Percentiles rank a stretch among this genome's conserved stretches.
Conservation (phyloP, 2,888 invertebrate genomes). For the Tenthredo notha region DNA sequence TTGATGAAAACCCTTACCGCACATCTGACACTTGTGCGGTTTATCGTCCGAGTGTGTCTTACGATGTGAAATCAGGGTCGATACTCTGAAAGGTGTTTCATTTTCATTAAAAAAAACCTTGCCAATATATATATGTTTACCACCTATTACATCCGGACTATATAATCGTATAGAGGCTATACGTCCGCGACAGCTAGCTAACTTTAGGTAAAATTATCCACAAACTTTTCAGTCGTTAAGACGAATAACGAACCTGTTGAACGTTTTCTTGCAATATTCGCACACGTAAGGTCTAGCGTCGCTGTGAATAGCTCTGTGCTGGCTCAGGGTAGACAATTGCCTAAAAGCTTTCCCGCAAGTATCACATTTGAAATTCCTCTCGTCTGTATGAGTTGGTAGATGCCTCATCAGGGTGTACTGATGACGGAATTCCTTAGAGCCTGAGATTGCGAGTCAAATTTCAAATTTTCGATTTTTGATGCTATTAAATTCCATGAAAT, state of each 20-base stretch:
- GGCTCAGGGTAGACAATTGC: conserved; percentile 85
- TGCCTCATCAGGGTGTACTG: conserved; percentile 81
- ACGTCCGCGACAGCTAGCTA: too few species aligned
- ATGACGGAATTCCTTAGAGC: conserved; percentile 81
- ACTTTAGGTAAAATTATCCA: neutral
- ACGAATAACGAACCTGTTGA: conserved; percentile 30
- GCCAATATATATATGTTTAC: too few species aligned
- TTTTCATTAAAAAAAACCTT: neutral
- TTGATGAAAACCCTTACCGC: conserved; percentile 90
- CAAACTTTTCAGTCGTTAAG: neutral
- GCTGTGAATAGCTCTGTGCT: conserved; percentile 86
- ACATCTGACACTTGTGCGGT: conserved; percentile 87
- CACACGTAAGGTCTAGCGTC: conserved; percentile 84
- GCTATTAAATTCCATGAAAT: neutral
- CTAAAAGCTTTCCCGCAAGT: conserved; percentile 85
- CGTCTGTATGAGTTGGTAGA: conserved; percentile 85
- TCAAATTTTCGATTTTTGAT: neutral
- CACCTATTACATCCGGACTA: too few species aligned
- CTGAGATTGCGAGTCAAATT: neutral
- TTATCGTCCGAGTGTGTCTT: conserved; percentile 89
- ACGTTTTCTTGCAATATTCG: conserved; percentile 72
- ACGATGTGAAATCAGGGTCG: conserved; percentile 89
- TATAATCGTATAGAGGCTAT: too few species aligned
- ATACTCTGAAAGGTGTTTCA: conserved; percentile 79
- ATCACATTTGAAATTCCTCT: conserved; percentile 84